Evolutionary conservation across 2,888 invertebrate genomes (phyloP), one percentile per base, ranked within the genome.

Genomic region (Pocota personata): DNA sequence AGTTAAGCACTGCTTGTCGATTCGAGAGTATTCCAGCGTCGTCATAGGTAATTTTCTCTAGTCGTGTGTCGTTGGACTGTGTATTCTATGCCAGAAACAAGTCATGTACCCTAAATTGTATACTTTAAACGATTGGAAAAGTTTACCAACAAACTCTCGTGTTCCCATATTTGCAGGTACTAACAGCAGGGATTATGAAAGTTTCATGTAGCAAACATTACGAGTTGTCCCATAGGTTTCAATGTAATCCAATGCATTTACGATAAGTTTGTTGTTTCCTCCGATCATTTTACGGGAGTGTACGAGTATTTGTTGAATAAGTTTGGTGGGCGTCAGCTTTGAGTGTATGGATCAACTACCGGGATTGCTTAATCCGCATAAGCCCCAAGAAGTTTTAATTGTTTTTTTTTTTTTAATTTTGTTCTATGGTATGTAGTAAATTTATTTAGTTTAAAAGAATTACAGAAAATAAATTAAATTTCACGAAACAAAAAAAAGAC

Each of bases 61-160:
- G 75, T 55, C 55, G 55, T 32, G 75, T 55, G 64, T 52, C 55
- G 43, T 35, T 55, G 40, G 48, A n/a, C n/a, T n/a, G n/a, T n/a
- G 43, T 72, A 60, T 37, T 7, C 46, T 24, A 46, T 58, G 52
- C 10, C 32, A 30, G 43, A 32, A 55, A 14, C 21, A 32, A 43
- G 64, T 62, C 62, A 64, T 64, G 62, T 43, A 43, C 21, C 75
- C 35, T 64, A 73, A 64, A 64, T n/a, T 75, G n/a, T n/a, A n/a
- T 24, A 40, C 32, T 75, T 64, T 52, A 64, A n/a, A 75, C 55
- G 75, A 46, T 64, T 75, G 62, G 16, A 55, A 75, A 75, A 64
- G 30, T 75, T 75, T 62, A 8, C 27, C 12, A 30, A 32, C 37
- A 21, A 75, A 64, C 21, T 69, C 35, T 75, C 21, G 3, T 12